These are phyloP conservation scores for Clostera curtula DNA, from an alignment of 2,888 invertebrate species.

Conservation along the genomic window DNA sequence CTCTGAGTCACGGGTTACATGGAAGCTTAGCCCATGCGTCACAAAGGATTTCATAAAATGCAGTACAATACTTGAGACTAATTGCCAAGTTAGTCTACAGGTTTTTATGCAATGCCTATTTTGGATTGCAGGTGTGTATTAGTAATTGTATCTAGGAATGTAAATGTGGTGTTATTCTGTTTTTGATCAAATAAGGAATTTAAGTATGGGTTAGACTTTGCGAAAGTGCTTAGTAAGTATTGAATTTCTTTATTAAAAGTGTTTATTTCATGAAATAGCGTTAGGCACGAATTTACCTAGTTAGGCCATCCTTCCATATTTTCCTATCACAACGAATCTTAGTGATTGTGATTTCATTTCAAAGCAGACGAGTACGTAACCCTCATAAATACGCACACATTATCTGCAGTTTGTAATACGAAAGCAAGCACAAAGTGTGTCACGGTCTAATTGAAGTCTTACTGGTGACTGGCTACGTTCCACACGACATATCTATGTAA, in stretches of 20 bases:
- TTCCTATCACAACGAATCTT: too few relatives aligned
- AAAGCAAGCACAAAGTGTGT: conserved; percentile 59
- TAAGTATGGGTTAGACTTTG: too few relatives aligned
- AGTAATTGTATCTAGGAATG: neutral
- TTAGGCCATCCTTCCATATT: too few relatives aligned
- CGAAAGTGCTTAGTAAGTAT: too few relatives aligned
- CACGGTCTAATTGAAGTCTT: conserved; percentile 60
- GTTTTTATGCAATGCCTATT: conserved; percentile 1
- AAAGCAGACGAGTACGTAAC: conserved; percentile 2
- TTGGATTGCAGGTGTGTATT: conserved; percentile 1
- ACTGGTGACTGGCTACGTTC: conserved; percentile 48
- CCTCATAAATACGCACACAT: neutral
- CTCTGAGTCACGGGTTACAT: conserved; percentile 28
- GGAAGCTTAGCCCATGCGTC: conserved; percentile 21
- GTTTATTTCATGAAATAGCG: too few relatives aligned
- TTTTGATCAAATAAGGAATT: too few relatives aligned
- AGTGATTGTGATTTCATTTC: too few relatives aligned
- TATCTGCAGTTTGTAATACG: conserved; percentile 34
- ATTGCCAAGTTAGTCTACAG: neutral
- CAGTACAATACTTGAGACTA: neutral
- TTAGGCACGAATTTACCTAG: too few relatives aligned
- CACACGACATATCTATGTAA: conserved; percentile 43
- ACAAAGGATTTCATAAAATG: conserved; percentile 25
- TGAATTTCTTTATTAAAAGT: too few relatives aligned
- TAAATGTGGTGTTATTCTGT: too few relatives aligned